These are phyloP conservation scores for Cairina moschata DNA, from an alignment of 2,113 vertebrate species.

Conservation along the genomic window DNA sequence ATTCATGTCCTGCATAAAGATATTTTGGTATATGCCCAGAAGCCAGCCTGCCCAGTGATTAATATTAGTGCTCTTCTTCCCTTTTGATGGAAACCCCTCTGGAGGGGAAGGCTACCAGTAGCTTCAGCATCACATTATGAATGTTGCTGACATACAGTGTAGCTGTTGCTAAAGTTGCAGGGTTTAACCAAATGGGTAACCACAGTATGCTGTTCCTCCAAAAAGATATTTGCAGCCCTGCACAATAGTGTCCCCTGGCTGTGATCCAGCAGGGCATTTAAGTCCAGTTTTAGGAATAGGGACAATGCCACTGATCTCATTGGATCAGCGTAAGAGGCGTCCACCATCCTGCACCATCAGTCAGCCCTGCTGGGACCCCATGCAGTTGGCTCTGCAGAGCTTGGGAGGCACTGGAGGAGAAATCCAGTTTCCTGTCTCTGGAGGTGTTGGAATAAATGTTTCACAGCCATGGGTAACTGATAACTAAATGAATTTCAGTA, in stretches of 20 bases:
- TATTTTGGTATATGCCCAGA: background rate
- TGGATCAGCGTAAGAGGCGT: background rate
- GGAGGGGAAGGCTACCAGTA: background rate
- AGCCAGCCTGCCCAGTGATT: background rate
- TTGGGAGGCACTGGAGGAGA: background rate
- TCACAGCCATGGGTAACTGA: background rate
- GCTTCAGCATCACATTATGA: background rate
- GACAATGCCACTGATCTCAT: background rate
- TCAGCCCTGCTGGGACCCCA: background rate
- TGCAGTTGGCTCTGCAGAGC: rapidly evolving
- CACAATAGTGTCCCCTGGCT: background rate
- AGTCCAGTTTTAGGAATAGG: background rate
- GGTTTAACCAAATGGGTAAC: background rate
- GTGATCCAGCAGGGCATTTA: background rate
- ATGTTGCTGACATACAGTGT: background rate
- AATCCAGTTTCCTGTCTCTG: background rate
- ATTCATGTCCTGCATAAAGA: background rate
- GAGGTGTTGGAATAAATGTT: background rate
- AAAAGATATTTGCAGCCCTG: background rate
- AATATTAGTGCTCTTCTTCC: background rate
- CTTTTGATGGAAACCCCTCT: background rate
- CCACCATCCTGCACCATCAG: no score
- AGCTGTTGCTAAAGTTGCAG: background rate
- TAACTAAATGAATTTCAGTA: background rate
- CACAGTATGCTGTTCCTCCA: background rate